These are phyloP conservation scores for Branchinecta sandiegonensis DNA, from an alignment of 2,888 invertebrate genomes.

Conservation along the genomic window DNA sequence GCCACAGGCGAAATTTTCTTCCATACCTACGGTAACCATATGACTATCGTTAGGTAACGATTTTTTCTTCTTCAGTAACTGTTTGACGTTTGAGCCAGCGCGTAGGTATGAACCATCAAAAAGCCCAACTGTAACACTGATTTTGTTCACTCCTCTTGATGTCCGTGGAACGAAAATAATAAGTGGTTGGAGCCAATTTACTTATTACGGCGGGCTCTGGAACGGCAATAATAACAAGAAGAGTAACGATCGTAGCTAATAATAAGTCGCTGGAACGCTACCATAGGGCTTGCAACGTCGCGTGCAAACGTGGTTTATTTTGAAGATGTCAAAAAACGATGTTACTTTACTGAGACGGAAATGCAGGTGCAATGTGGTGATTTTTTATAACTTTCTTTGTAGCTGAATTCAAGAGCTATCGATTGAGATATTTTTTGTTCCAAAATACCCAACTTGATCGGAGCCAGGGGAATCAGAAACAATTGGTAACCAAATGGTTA, in stretches of 20 bases:
- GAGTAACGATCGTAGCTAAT: too few relatives aligned
- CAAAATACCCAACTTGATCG: background rate
- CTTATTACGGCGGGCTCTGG: too few relatives aligned
- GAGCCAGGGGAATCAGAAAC: background rate
- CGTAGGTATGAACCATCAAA: background rate
- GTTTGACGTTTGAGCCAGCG: background rate
- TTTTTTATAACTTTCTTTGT: background rate
- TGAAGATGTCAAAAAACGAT: too few relatives aligned
- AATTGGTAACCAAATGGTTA: background rate
- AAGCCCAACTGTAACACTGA: background rate
- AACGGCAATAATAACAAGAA: too few relatives aligned
- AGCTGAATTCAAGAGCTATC: background rate
- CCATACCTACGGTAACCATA: slow-evolving; percentile 2
- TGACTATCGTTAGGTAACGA: background rate
- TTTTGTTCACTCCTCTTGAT: too few relatives aligned
- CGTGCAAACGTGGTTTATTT: too few relatives aligned
- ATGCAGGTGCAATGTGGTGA: background rate
- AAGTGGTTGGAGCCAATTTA: too few relatives aligned
- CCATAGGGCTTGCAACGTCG: too few relatives aligned
- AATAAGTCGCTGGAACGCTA: too few relatives aligned
- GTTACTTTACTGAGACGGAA: background rate
- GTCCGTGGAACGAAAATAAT: too few relatives aligned
- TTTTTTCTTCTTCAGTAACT: background rate
- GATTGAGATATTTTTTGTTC: background rate
- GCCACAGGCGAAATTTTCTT: background rate